These are phyloP conservation scores for Tricholauxania praeusta DNA, from an alignment of 2,888 invertebrate genomes.

Conservation along the genomic window DNA sequence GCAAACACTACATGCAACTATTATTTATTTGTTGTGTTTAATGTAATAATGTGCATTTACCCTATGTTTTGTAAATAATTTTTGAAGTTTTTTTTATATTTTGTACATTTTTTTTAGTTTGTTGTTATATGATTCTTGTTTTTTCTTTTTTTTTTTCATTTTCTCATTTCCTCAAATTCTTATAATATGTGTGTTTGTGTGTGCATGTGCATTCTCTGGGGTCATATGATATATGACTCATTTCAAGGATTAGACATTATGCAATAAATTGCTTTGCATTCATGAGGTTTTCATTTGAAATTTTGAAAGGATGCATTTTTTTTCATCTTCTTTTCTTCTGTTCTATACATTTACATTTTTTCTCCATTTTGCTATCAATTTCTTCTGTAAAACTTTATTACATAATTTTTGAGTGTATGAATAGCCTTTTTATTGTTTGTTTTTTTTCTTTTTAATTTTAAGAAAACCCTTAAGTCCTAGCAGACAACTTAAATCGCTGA, in stretches of 20 bases:
- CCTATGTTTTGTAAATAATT: not conserved
- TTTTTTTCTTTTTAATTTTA: too few species aligned
- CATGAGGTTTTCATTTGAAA: constrained; percentile 28
- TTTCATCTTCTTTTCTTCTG: not conserved
- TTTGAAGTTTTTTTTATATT: constrained; percentile 5
- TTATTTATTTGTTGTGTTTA: too few species aligned
- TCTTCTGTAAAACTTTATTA: constrained; percentile 28
- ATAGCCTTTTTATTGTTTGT: not conserved
- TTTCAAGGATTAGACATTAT: constrained; percentile 46
- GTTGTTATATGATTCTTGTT: not conserved
- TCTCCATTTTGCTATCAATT: constrained; percentile 16
- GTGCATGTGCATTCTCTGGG: constrained; percentile 39
- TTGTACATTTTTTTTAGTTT: not conserved
- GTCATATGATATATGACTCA: constrained; percentile 43
- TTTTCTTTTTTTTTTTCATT: not conserved
- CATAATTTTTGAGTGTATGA: too few species aligned
- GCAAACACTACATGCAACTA: too few species aligned
- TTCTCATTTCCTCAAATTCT: not conserved
- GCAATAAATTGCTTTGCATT: constrained; percentile 48
- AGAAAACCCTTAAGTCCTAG: too few species aligned
- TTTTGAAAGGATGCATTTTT: constrained; percentile 23
- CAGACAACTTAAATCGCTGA: too few species aligned
- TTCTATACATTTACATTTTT: constrained; percentile 3
- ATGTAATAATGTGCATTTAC: not conserved
- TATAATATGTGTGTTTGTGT: not conserved